Conservation (phyloP, 2,113 vertebrate genomes). For the Sinocyclocheilus anshuiensis region DNA sequence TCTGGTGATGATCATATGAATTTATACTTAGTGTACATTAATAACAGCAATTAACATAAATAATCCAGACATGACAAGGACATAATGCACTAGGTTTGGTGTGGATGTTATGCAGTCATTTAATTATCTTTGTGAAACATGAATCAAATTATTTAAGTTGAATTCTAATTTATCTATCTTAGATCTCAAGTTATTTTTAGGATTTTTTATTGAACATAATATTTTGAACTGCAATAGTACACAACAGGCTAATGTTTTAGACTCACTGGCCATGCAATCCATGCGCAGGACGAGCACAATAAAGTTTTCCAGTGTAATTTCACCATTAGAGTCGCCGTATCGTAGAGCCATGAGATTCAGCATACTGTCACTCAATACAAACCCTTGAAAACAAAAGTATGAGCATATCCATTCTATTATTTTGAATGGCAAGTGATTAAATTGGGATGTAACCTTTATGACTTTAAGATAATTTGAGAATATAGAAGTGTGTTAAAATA, state of each 20-base stretch:
- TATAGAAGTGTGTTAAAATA: not conserved
- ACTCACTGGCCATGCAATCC: slow-evolving; percentile 51
- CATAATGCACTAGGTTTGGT: not conserved
- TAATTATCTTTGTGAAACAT: too few species aligned
- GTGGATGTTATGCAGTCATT: not conserved
- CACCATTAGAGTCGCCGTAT: slow-evolving; percentile 35
- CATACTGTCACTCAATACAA: slow-evolving; percentile 38
- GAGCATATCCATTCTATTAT: not conserved
- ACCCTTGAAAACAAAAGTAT: slow-evolving; percentile 10
- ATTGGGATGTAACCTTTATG: not conserved
- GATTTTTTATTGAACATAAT: not conserved
- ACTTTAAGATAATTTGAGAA: not conserved
- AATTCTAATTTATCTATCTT: not conserved
- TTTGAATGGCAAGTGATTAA: not conserved
- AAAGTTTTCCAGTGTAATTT: slow-evolving; percentile 51
- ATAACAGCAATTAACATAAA: not conserved
- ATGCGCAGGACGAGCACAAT: slow-evolving; percentile 47
- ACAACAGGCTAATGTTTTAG: not conserved
- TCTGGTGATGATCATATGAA: slow-evolving; percentile 29
- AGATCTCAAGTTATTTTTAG: not conserved
- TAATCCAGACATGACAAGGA: not conserved
- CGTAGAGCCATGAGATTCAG: slow-evolving; percentile 50
- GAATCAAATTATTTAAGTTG: not conserved
- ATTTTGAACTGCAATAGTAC: not conserved
- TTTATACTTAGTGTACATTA: not conserved